phyloP scores from a whole-genome alignment of 1,140 invertebrate genomes.

The Drosophila carrolli region DNA sequence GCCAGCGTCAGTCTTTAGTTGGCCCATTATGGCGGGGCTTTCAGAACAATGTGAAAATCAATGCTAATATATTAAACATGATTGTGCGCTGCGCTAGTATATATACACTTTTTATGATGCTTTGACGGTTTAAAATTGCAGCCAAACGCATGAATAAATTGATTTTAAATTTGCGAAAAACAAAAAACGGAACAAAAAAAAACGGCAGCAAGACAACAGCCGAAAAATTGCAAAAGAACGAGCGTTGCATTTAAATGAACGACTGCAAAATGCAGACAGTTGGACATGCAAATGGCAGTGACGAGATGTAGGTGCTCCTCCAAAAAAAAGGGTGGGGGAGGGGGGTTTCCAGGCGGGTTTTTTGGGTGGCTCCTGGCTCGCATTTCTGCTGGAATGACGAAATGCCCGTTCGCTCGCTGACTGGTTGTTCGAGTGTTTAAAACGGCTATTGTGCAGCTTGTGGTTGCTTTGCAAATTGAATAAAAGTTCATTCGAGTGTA shows the following conservation, averaged over 20 bases:
- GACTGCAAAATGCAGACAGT: slow-evolving; percentile 68
- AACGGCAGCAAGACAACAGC: slow-evolving; percentile 18
- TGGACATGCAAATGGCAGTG: slow-evolving; percentile 75
- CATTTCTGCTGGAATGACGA: slow-evolving; percentile 59
- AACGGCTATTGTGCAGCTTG: slow-evolving; percentile 82
- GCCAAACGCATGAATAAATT: slow-evolving; percentile 69
- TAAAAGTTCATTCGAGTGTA: slow-evolving; percentile 84
- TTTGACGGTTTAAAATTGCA: slow-evolving; percentile 58
- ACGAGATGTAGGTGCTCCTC: slow-evolving; percentile 40
- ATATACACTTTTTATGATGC: slow-evolving; percentile 26
- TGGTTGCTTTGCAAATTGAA: slow-evolving; percentile 83
- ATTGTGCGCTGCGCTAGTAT: slow-evolving; percentile 3
- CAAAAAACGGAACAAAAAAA: slow-evolving; percentile 2
- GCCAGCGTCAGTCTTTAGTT: slow-evolving; percentile 61
- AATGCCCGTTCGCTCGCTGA: slow-evolving; percentile 61
- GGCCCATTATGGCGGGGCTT: slow-evolving; percentile 57
- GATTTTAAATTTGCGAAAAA: slow-evolving; percentile 39
- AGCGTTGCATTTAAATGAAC: slow-evolving; percentile 75
- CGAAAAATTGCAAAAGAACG: slow-evolving; percentile 61
- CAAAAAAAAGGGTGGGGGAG: slow-evolving; percentile 2
- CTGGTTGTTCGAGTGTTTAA: slow-evolving; percentile 80
- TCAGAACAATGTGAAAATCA: slow-evolving; percentile 48
- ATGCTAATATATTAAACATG: slow-evolving; percentile 56
- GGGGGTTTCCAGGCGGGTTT: slow-evolving; percentile 1
- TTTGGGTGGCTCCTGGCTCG: slow-evolving; percentile 13